Evolutionary conservation across 1,140 invertebrate species (phyloP).

Genomic region (Ruditapes philippinarum): DNA sequence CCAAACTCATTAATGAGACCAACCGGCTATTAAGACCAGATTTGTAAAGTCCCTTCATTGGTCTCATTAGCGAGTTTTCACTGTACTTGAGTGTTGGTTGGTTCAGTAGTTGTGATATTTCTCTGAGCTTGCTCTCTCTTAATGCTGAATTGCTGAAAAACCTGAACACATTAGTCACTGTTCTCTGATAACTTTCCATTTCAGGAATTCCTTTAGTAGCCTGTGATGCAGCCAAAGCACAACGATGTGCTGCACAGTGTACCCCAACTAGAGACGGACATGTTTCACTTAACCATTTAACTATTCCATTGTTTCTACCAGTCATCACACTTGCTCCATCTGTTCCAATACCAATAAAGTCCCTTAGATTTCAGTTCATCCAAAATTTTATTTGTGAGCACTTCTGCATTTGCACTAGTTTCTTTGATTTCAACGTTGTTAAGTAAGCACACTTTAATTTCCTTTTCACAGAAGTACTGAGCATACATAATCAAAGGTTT

Average conservation of each 20-base stretch:
- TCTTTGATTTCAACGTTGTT: conserved; percentile 1
- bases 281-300: not conserved
- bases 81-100: conserved; percentile 12
- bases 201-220: conserved; percentile 25
- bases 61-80: too few species aligned
- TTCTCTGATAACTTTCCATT: conserved; percentile 3
- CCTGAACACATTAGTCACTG: conserved; percentile 42
- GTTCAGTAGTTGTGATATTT: not conserved
- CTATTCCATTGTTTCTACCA: conserved; percentile 18
- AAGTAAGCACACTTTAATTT: not conserved
- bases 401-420: conserved; percentile 25
- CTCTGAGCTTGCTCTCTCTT: not conserved
- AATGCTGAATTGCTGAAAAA: conserved; percentile 48
- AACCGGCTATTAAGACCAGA: too few species aligned
- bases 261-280: conserved; percentile 40
- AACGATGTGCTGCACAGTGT: conserved; percentile 59
- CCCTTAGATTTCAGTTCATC: not conserved
- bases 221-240: conserved; percentile 57
- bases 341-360: conserved; percentile 17
- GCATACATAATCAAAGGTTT: conserved; percentile 25
- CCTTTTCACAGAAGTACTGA: not conserved
- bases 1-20: too few species aligned
- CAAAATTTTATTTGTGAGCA: not conserved
- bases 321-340: conserved; percentile 58
- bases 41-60: too few species aligned